Percentiles rank a stretch among this genome's conserved stretches.
phyloP scores from a whole-genome alignment of 2,797 vertebrate genomes.

The Epinephelus malabaricus region DNA sequence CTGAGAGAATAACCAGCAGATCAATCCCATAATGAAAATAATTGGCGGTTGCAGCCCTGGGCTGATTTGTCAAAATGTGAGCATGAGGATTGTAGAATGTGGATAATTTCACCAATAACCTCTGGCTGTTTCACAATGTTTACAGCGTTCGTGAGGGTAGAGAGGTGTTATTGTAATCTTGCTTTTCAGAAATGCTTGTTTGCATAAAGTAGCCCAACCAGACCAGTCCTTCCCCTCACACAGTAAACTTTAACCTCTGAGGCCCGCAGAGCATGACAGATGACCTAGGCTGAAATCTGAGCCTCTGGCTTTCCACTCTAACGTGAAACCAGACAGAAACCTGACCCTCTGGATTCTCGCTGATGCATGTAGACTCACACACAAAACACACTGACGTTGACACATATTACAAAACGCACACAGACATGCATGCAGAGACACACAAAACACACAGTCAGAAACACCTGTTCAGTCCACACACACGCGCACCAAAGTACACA shows the following conservation, averaged over 20 bases:
- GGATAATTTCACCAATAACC: neutral
- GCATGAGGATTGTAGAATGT: neutral
- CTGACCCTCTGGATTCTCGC: slow-evolving; percentile 50
- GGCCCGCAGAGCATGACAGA: slow-evolving; percentile 54
- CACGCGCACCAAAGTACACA: slow-evolving; percentile 13
- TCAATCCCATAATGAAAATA: slow-evolving; percentile 4
- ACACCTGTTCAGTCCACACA: slow-evolving; percentile 46
- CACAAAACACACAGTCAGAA: slow-evolving; percentile 36
- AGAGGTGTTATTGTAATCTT: neutral
- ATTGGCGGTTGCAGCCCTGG: neutral
- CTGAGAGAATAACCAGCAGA: slow-evolving; percentile 5
- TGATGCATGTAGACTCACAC: slow-evolving; percentile 7
- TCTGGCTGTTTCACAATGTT: neutral
- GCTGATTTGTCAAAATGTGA: neutral
- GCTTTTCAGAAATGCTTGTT: neutral
- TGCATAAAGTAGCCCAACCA: neutral
- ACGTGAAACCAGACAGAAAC: slow-evolving; percentile 75
- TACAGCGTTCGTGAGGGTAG: neutral
- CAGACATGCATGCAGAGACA: neutral
- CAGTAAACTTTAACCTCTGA: slow-evolving; percentile 78
- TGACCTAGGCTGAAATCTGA: slow-evolving; percentile 76
- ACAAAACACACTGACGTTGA: slow-evolving; percentile 22
- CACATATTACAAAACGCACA: slow-evolving; percentile 33
- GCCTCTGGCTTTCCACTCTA: slow-evolving; percentile 72
- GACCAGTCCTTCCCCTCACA: slow-evolving; percentile 53